A percentile compares a stretch with the other conserved stretches of the same genome.
These are phyloP conservation scores for Boloria euphrosyne DNA, from an alignment of 2,888 invertebrate genomes.

Conservation along the genomic window DNA sequence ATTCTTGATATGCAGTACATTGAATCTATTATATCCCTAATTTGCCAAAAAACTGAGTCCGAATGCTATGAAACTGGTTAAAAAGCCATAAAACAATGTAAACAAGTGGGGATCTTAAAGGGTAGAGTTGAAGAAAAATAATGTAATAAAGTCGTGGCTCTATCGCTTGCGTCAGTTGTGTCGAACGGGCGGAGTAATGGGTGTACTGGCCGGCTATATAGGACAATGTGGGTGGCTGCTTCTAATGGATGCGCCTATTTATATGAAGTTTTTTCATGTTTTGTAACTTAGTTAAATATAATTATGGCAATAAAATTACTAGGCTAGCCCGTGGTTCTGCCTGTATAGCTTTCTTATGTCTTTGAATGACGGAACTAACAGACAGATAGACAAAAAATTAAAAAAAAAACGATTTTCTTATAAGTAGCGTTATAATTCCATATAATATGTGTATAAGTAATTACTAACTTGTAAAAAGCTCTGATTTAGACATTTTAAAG, in stretches of 20 bases:
- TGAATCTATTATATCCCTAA: slow-evolving; percentile 11
- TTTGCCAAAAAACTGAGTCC: slow-evolving; percentile 3
- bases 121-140: slow-evolving; percentile 23
- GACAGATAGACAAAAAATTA: no score
- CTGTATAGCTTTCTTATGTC: no score
- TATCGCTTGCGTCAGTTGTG: slow-evolving; percentile 37
- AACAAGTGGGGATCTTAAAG: slow-evolving; percentile 18
- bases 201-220: slow-evolving; percentile 18
- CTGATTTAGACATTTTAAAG: no score
- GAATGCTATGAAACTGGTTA: slow-evolving; percentile 13
- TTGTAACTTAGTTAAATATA: no score
- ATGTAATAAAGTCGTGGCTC: slow-evolving; percentile 19
- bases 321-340: no score
- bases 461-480: no score
- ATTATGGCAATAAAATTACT: no score
- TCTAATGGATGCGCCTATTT: slow-evolving; percentile 18
- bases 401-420: no score
- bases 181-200: slow-evolving; percentile 29
- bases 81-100: slow-evolving; percentile 20
- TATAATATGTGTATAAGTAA: no score
- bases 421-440: no score
- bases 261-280: not conserved
- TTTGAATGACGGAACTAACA: no score
- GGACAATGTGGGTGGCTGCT: not conserved
- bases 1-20: not conserved